A percentile compares a stretch with the other conserved stretches of the same genome.
Evolutionary conservation across 1,140 invertebrate genomes (phyloP).

Genomic region (Leucophenga varia): DNA sequence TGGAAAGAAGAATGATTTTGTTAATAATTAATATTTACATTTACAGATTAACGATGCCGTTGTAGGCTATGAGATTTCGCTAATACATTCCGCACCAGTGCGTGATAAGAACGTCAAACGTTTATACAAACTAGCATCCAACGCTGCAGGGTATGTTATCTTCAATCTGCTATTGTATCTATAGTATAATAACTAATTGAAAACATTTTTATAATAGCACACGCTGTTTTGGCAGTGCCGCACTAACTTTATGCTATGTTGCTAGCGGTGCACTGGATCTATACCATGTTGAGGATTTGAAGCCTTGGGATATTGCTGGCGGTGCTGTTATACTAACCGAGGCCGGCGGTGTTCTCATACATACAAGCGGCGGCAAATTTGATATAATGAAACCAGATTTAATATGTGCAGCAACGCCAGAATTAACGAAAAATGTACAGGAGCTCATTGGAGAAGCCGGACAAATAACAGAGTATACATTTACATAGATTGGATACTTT

Average conservation of each 20-base stretch:
- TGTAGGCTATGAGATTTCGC: conserved; percentile 43
- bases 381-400: conserved; percentile 68
- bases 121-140: conserved; percentile 44
- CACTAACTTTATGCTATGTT: conserved; percentile 73
- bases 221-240: conserved; percentile 72
- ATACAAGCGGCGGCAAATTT: conserved; percentile 66
- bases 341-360: conserved; percentile 71
- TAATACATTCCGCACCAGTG: conserved; percentile 38
- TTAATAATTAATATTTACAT: no score
- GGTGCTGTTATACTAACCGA: conserved; percentile 72
- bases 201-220: conserved; percentile 56
- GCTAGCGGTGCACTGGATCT: conserved; percentile 72
- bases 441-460: conserved; percentile 57
- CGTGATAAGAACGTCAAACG: conserved; percentile 51
- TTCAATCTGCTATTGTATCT: not conserved
- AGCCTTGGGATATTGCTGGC: conserved; percentile 72
- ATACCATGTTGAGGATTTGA: conserved; percentile 68
- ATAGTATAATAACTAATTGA: not conserved
- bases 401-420: conserved; percentile 62
- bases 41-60: conserved; percentile 46
- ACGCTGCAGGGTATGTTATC: conserved; percentile 38
- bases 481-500: no score
- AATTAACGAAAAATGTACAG: conserved; percentile 62
- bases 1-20: no score
- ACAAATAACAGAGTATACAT: conserved; percentile 44